phyloP scores from a whole-genome alignment of 2,888 invertebrate species.

The Meiosimyza decipiens region DNA sequence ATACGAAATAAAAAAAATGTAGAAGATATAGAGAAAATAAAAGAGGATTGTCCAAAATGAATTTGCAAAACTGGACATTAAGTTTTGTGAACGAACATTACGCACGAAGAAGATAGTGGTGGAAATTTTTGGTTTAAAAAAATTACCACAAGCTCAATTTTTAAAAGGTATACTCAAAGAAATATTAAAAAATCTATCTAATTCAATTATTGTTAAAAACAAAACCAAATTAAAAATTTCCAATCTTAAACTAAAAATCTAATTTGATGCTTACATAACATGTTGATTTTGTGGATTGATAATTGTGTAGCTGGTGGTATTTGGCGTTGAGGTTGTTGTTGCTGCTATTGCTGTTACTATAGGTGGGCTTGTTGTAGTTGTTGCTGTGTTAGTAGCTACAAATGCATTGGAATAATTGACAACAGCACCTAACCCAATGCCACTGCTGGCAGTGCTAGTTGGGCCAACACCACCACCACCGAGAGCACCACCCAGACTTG shows the following conservation, averaged over 20 bases:
- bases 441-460: constrained; percentile 10
- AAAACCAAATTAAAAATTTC: not conserved
- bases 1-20: too few species aligned
- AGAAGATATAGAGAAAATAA: too few species aligned
- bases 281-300: constrained; percentile 45
- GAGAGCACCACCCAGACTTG: not conserved
- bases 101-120: too few species aligned
- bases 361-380: constrained; percentile 39
- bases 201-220: not conserved
- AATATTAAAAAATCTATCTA: too few species aligned
- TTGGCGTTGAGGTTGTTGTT: constrained; percentile 28
- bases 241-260: too few species aligned
- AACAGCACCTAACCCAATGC: constrained; percentile 29
- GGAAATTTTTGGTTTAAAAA: too few species aligned
- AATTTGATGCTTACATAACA: constrained; percentile 46
- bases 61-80: too few species aligned
- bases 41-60: too few species aligned
- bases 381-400: constrained; percentile 14
- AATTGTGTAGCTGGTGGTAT: constrained; percentile 35
- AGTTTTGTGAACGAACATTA: not conserved
- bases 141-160: too few species aligned
- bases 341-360: constrained; percentile 36
- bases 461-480: constrained; percentile 5
- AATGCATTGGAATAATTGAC: constrained; percentile 36
- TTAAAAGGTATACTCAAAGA: not conserved